These are phyloP conservation scores for Noctua comes DNA, from an alignment of 2,888 invertebrate species.

Conservation along the genomic window DNA sequence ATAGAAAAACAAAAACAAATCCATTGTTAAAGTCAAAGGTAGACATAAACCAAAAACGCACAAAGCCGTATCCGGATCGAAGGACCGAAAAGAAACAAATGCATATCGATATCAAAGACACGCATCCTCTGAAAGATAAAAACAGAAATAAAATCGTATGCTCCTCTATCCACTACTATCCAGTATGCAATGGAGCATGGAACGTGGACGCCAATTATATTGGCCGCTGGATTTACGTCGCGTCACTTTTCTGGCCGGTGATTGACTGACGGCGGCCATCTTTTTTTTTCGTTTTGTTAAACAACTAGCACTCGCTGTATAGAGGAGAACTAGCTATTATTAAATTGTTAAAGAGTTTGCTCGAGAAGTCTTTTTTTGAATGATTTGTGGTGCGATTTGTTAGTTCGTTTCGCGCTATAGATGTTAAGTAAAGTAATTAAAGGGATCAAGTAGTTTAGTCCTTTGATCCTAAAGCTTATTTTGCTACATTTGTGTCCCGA, in stretches of 20 bases:
- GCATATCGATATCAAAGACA: slow-evolving; percentile 59
- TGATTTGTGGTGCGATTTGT: slow-evolving; percentile 46
- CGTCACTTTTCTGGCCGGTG: slow-evolving; percentile 77
- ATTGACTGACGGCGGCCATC: slow-evolving; percentile 75
- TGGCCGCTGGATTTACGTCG: slow-evolving; percentile 79
- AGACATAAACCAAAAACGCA: slow-evolving; percentile 23
- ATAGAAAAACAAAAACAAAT: not conserved
- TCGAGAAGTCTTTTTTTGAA: slow-evolving; percentile 7
- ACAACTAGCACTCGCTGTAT: slow-evolving; percentile 55
- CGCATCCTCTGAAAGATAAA: slow-evolving; percentile 42
- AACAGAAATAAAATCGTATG: slow-evolving; percentile 49
- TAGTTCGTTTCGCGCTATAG: slow-evolving; percentile 7
- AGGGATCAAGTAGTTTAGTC: slow-evolving; percentile 3
- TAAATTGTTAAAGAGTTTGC: slow-evolving; percentile 30
- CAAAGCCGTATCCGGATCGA: slow-evolving; percentile 41
- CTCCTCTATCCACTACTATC: slow-evolving; percentile 52
- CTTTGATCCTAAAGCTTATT: slow-evolving; percentile 41
- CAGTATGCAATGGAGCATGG: slow-evolving; percentile 73
- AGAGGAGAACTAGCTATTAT: slow-evolving; percentile 56
- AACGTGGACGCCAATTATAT: slow-evolving; percentile 83
- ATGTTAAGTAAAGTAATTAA: slow-evolving; percentile 33
- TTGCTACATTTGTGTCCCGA: slow-evolving; percentile 10
- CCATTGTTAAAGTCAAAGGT: slow-evolving; percentile 18
- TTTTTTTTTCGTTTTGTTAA: slow-evolving; percentile 68
- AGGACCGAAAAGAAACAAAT: slow-evolving; percentile 41